These are phyloP conservation scores for Ageneiosus marmoratus DNA, from an alignment of 2,113 vertebrate species.

Conservation along the genomic window DNA sequence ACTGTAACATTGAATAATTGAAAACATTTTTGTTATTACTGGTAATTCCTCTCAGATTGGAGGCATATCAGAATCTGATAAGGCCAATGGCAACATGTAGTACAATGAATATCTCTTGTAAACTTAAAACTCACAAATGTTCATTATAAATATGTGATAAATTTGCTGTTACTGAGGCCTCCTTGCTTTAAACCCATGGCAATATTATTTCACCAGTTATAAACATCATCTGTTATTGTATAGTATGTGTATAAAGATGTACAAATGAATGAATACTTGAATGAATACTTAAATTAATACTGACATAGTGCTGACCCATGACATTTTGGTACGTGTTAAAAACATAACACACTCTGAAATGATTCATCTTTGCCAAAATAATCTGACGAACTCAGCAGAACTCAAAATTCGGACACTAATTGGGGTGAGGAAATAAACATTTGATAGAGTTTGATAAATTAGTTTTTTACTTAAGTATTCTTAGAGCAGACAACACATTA, in stretches of 20 bases:
- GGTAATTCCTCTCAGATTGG: background rate
- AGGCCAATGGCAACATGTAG: background rate
- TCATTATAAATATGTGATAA: background rate
- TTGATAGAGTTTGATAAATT: too few species aligned
- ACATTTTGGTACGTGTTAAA: background rate
- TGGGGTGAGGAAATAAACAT: too few species aligned
- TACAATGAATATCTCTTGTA: background rate
- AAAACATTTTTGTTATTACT: background rate
- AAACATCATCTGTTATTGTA: background rate
- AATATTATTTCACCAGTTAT: background rate
- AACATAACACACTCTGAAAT: constrained; percentile 6
- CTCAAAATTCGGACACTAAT: too few species aligned
- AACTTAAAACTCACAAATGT: background rate
- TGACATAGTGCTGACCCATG: background rate
- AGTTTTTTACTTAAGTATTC: too few species aligned
- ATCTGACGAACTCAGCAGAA: too few species aligned
- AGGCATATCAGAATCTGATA: background rate
- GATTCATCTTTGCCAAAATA: background rate
- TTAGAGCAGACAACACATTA: too few species aligned
- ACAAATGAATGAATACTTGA: too few species aligned
- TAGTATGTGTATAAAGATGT: background rate
- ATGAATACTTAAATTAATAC: too few species aligned
- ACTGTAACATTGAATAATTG: constrained; percentile 24
- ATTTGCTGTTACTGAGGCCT: background rate
- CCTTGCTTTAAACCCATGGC: background rate